Evolutionary conservation across 37 sponge, comb jelly and placozoan species (phyloP).

Genomic region (Ephydatia muelleri): DNA sequence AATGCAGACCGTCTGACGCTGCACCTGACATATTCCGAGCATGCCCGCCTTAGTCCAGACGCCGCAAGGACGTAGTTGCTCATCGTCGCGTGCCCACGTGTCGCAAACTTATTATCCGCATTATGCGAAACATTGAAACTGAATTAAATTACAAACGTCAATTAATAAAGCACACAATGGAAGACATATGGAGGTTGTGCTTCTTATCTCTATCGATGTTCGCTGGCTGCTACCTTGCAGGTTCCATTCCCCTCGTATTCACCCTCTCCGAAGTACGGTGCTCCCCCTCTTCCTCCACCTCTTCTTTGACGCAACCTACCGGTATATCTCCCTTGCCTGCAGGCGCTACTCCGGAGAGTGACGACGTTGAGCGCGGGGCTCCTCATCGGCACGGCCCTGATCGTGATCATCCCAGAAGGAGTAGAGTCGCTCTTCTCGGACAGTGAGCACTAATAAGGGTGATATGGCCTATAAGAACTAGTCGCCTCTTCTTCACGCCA

Average conservation of each 20-base stretch:
- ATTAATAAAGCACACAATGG: constrained; percentile 45
- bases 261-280: constrained; percentile 86
- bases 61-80: neutral
- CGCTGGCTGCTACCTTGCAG: constrained; percentile 90
- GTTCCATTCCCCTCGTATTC: constrained; percentile 86
- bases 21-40: neutral
- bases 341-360: constrained; percentile 75
- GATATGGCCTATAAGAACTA: neutral
- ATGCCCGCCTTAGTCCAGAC: neutral
- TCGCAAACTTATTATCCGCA: neutral
- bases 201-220: constrained; percentile 90
- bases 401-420: constrained; percentile 99
- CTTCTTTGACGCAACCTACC: neutral
- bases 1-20: neutral
- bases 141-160: neutral
- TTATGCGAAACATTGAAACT: neutral
- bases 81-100: neutral
- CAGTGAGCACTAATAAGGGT: constrained; percentile 6
- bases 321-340: neutral
- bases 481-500: neutral
- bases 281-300: neutral
- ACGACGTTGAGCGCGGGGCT: constrained; percentile 95
- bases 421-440: constrained; percentile 71
- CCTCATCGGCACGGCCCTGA: constrained; percentile 95
- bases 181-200: constrained; percentile 65